Conservation (phyloP, 2,113 vertebrate species). For the Polypterus bichir region DNA sequence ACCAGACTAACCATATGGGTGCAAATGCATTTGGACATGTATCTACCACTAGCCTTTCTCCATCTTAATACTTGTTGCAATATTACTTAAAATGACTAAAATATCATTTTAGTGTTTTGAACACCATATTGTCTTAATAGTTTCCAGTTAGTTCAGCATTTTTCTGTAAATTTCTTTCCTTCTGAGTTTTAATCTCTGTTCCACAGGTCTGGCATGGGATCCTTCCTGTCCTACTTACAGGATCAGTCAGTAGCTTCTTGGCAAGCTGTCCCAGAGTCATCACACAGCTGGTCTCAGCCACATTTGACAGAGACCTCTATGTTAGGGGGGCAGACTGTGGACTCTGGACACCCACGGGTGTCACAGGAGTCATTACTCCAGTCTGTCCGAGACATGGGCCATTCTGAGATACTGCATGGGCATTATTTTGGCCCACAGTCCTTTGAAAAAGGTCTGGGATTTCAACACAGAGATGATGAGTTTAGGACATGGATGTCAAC, state of each 20-base stretch:
- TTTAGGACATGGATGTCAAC: constrained; percentile 36
- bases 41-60: too few relatives aligned
- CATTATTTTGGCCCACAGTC: constrained; percentile 57
- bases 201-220: constrained; percentile 41
- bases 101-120: too few relatives aligned
- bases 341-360: constrained; percentile 32
- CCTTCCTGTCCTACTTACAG: constrained; percentile 58
- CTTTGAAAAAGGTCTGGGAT: constrained; percentile 58
- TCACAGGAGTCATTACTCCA: constrained; percentile 53
- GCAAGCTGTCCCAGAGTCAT: constrained; percentile 39
- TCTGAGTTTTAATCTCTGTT: constrained; percentile 6
- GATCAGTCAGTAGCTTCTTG: constrained; percentile 48
- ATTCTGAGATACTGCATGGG: constrained; percentile 51
- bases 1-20: too few relatives aligned
- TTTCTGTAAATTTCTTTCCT: too few relatives aligned
- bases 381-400: constrained; percentile 56
- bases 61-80: too few relatives aligned
- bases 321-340: constrained; percentile 42
- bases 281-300: constrained; percentile 47
- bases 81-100: too few relatives aligned
- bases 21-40: too few relatives aligned
- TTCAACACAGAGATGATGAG: constrained; percentile 49
- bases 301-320: constrained; percentile 32
- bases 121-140: too few relatives aligned
- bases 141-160: too few relatives aligned